Percentiles rank a stretch among this genome's conserved stretches.
Evolutionary conservation across 2,797 vertebrate species (phyloP).

Genomic region (Thamnophis elegans): DNA sequence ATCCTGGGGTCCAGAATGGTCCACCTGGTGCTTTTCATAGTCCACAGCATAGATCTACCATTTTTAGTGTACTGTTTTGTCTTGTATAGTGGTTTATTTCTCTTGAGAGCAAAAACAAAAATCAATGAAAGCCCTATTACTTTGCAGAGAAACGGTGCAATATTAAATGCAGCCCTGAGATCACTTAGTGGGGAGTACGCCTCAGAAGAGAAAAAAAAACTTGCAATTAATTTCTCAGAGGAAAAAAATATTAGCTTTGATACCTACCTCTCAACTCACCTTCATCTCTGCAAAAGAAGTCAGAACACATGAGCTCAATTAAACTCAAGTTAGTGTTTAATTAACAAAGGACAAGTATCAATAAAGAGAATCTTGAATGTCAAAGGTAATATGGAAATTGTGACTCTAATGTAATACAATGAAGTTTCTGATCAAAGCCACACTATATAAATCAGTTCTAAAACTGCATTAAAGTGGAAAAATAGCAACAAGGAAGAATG

Average conservation of each 20-base stretch:
- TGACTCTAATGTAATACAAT: conserved; percentile 60
- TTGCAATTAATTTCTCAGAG: conserved; percentile 33
- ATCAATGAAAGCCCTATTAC: conserved; percentile 29
- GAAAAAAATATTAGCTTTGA: conserved; percentile 29
- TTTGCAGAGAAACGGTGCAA: conserved; percentile 31
- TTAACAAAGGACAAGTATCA: conserved; percentile 67
- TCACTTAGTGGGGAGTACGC: conserved; percentile 20
- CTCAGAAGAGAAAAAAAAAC: conserved; percentile 9
- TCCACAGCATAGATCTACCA: not conserved
- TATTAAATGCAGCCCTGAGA: conserved; percentile 33
- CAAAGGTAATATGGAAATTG: conserved; percentile 65
- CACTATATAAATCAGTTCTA: conserved; percentile 58
- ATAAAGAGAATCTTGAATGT: conserved; percentile 63
- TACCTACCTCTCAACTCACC: conserved; percentile 4
- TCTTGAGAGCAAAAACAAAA: conserved; percentile 24
- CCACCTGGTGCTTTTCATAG: not conserved
- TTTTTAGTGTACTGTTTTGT: conserved; percentile 1
- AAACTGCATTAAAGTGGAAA: conserved; percentile 57
- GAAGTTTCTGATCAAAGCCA: conserved; percentile 51
- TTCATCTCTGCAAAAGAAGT: conserved; percentile 55
- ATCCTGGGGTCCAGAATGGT: not conserved
- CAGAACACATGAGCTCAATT: conserved; percentile 52
- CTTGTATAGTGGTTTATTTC: conserved; percentile 17
- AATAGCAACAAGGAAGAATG: conserved; percentile 37
- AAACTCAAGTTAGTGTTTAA: conserved; percentile 57